Percentiles rank a stretch among this genome's conserved stretches.
Evolutionary conservation across 2,113 vertebrate genomes (phyloP).

Genomic region (Aspidoscelis tigris): DNA sequence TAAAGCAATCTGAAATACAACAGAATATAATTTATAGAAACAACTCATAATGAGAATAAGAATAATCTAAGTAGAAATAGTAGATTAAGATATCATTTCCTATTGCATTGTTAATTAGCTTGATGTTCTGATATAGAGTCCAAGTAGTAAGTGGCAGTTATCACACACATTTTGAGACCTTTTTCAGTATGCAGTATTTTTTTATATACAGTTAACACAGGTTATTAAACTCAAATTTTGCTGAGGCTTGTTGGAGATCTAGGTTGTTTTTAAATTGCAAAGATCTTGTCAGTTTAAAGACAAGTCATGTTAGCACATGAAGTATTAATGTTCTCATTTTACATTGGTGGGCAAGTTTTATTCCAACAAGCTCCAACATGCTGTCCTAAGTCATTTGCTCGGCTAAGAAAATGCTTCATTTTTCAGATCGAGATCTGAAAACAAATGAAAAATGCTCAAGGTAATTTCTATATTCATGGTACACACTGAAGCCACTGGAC

Average conservation of each 20-base stretch:
- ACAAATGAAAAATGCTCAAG: conserved; percentile 16
- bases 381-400: conserved; percentile 51
- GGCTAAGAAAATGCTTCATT: conserved; percentile 48
- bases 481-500: conserved; percentile 1
- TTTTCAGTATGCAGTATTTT: conserved; percentile 63
- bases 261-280: conserved; percentile 65
- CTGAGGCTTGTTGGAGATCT: conserved; percentile 58
- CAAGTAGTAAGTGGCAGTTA: conserved; percentile 17
- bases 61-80: neutral
- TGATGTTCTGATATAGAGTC: neutral
- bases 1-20: neutral
- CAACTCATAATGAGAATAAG: neutral
- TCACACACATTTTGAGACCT: neutral
- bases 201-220: conserved; percentile 29
- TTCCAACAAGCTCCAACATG: conserved; percentile 72
- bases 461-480: neutral
- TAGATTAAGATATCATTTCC: neutral
- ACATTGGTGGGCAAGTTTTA: conserved; percentile 72
- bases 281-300: conserved; percentile 70
- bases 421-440: conserved; percentile 50
- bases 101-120: conserved; percentile 9
- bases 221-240: conserved; percentile 59
- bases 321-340: conserved; percentile 71
- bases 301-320: conserved; percentile 75
- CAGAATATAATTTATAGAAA: conserved; percentile 20